Conservation (phyloP, 2,888 invertebrate genomes). For the Chrysolina oricalcia region DNA sequence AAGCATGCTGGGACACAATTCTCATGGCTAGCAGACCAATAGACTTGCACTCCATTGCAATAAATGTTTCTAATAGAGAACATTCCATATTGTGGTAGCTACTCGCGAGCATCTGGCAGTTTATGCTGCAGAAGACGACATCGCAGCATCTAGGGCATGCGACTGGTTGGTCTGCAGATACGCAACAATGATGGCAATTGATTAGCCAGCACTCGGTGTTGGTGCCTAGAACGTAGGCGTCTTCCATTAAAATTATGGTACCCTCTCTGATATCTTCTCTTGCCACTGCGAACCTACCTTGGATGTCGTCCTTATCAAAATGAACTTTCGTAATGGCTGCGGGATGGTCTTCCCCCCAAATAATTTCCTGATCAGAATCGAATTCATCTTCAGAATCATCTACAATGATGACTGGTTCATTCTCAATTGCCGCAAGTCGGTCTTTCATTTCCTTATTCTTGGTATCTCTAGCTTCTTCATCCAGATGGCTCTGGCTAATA, state of each 20-base stretch:
- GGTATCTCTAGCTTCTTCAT: background rate
- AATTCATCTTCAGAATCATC: background rate
- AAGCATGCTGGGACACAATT: background rate
- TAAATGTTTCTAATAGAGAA: background rate
- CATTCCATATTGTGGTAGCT: background rate
- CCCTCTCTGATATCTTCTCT: background rate
- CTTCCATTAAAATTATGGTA: background rate
- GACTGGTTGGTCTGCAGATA: background rate
- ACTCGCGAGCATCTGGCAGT: background rate
- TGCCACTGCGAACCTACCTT: background rate
- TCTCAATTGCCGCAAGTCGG: background rate
- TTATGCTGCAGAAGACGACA: background rate
- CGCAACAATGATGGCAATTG: background rate
- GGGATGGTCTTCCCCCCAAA: background rate
- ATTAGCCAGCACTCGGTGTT: background rate
- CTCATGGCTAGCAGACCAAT: background rate
- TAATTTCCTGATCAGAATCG: background rate
- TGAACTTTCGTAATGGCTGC: background rate
- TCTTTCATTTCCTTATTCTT: background rate
- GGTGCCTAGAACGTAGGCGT: background rate
- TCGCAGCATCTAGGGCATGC: background rate
- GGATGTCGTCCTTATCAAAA: background rate
- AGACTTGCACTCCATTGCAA: background rate
- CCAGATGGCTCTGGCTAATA: background rate
- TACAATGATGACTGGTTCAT: background rate